These are phyloP conservation scores for Agrochola macilenta DNA, from an alignment of 2,888 invertebrate species.

Conservation along the genomic window DNA sequence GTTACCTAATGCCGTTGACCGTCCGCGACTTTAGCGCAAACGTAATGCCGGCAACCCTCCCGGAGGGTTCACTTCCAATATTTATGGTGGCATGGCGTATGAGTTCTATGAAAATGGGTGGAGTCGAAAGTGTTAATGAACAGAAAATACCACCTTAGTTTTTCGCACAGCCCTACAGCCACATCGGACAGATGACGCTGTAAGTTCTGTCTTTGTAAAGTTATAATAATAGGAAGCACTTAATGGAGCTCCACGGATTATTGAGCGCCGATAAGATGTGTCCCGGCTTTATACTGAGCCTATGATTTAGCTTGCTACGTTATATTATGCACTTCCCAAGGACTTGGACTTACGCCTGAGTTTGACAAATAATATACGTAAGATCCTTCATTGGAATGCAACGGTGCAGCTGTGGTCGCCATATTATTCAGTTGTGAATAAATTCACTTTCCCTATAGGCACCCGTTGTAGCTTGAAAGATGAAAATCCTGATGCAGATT, in stretches of 20 bases:
- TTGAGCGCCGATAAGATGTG: slow-evolving; percentile 31
- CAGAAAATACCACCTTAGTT: not conserved
- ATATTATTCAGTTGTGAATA: not conserved
- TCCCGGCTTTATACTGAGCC: slow-evolving; percentile 11
- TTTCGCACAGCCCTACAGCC: slow-evolving; percentile 44
- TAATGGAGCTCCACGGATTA: slow-evolving; percentile 47
- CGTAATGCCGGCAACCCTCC: no score
- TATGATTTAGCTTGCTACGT: slow-evolving; percentile 14
- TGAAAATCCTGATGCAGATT: not conserved
- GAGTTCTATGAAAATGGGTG: no score
- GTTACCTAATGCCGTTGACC: no score
- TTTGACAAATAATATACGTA: slow-evolving; percentile 3
- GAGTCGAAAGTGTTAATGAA: not conserved
- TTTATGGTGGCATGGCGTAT: no score
- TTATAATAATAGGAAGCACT: slow-evolving; percentile 61
- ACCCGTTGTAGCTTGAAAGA: not conserved
- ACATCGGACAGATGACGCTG: slow-evolving; percentile 60
- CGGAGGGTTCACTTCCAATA: no score
- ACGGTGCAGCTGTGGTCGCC: no score
- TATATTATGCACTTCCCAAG: slow-evolving; percentile 4
- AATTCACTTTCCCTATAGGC: not conserved
- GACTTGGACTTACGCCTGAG: not conserved
- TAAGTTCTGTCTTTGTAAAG: slow-evolving; percentile 60
- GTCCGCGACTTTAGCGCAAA: no score
- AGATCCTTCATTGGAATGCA: not conserved